Evolutionary conservation across 35 echinoderm and acorn worm genomes (phyloP).

Genomic region (Amphiura filiformis): DNA sequence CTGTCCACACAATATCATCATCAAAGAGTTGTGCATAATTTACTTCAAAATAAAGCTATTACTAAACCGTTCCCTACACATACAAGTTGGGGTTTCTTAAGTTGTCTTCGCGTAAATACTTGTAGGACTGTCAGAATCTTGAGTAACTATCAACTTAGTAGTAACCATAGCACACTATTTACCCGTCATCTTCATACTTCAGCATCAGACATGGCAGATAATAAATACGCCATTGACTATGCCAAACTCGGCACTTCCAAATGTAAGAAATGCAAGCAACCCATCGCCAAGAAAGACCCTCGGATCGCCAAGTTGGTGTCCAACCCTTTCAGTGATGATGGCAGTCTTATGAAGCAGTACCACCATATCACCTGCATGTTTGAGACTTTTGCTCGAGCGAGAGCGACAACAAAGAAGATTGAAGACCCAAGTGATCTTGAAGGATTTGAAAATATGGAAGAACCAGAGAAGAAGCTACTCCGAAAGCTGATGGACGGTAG

Average conservation of each 20-base stretch:
- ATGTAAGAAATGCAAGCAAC: conserved; percentile 97
- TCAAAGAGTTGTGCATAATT: too few relatives aligned
- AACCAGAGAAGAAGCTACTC: conserved; percentile 80
- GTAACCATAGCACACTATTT: too few relatives aligned
- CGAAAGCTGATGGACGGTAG: conserved; percentile 80
- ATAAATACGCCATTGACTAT: conserved; percentile 80
- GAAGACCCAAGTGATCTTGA: conserved; percentile 85
- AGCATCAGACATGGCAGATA: conserved; percentile 65
- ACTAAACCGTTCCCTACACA: too few relatives aligned
- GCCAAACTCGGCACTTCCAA: conserved; percentile 95
- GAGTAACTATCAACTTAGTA: too few relatives aligned
- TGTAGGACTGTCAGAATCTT: too few relatives aligned
- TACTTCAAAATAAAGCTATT: too few relatives aligned
- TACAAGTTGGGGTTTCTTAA: too few relatives aligned
- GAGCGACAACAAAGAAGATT: conserved; percentile 96
- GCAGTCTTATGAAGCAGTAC: conserved; percentile 92
- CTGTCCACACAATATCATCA: too few relatives aligned
- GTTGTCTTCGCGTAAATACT: too few relatives aligned
- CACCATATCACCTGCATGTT: conserved; percentile 89
- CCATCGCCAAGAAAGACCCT: conserved; percentile 84
- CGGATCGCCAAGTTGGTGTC: conserved; percentile 85
- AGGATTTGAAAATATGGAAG: conserved; percentile 89
- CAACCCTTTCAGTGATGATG: conserved; percentile 95
- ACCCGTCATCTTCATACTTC: not conserved
- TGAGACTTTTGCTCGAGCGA: conserved; percentile 76